Evolutionary conservation across 1,140 invertebrate genomes (phyloP).

Genomic region (Euura saliciscinereae): DNA sequence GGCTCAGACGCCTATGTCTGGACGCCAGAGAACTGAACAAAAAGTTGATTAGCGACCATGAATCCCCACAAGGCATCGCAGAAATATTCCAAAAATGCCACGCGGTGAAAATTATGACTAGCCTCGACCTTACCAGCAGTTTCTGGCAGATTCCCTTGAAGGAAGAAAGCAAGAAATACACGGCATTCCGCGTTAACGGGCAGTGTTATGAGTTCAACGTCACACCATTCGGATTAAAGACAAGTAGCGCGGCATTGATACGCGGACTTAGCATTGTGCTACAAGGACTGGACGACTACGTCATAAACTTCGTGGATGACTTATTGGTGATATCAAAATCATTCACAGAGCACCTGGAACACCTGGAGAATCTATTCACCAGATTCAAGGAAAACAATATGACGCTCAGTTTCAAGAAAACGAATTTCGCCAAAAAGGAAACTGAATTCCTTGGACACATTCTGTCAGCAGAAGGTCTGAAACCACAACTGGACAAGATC

Average conservation of each 20-base stretch:
- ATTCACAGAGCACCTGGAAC: constrained; percentile 51
- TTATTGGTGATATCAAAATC: constrained; percentile 18
- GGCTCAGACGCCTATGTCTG: constrained; percentile 36
- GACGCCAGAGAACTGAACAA: constrained; percentile 44
- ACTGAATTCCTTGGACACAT: constrained; percentile 55
- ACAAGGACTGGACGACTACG: no score
- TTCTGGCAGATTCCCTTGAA: constrained; percentile 36
- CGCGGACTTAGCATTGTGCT: no score
- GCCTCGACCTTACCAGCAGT: constrained; percentile 25
- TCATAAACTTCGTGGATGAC: constrained; percentile 21
- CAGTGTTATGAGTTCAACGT: constrained; percentile 8
- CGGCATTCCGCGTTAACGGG: constrained; percentile 22
- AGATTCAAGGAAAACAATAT: constrained; percentile 46
- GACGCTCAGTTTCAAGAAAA: constrained; percentile 56
- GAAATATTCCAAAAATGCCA: no score
- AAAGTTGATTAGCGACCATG: constrained; percentile 35
- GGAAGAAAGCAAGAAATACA: constrained; percentile 15
- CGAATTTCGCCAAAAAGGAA: no score
- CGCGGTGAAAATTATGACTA: constrained; percentile 22
- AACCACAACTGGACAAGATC: constrained; percentile 45
- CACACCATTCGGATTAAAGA: no score
- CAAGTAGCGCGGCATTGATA: no score
- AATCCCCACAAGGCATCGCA: no score
- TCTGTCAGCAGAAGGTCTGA: constrained; percentile 42
- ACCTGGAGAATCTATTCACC: constrained; percentile 46